Evolutionary conservation across 2,113 vertebrate genomes (phyloP).

Genomic region (Phasianus colchicus): DNA sequence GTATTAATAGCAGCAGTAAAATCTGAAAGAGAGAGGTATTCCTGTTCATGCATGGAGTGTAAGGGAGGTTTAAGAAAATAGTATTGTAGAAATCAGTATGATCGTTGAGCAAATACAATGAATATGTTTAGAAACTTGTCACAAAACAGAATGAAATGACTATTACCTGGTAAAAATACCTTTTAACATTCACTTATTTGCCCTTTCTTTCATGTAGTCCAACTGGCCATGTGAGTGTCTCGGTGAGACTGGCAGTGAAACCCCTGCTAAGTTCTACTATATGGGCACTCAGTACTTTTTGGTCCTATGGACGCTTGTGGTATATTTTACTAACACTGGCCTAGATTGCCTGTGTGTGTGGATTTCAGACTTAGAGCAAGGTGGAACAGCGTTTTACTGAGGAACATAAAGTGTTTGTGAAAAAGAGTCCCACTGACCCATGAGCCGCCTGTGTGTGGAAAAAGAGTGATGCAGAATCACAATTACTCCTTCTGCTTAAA

Average conservation of each 20-base stretch:
- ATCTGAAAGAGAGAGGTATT: background rate
- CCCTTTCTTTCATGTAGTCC: background rate
- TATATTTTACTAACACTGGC: background rate
- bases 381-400: background rate
- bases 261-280: background rate
- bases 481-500: background rate
- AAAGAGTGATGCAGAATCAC: background rate
- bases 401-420: background rate
- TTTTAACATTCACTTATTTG: background rate
- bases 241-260: background rate
- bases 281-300: background rate
- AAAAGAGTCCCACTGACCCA: background rate
- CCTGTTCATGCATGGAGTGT: background rate
- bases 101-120: background rate
- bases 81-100: background rate
- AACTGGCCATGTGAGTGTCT: background rate
- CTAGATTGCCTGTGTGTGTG: background rate
- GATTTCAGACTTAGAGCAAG: background rate
- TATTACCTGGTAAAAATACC: background rate
- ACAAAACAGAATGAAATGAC: background rate
- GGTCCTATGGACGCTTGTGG: background rate
- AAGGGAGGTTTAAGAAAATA: background rate
- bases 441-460: background rate
- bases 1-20: background rate
- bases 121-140: background rate